A percentile compares a stretch with the other conserved stretches of the same genome.
Evolutionary conservation across 2,113 vertebrate species (phyloP).

Genomic region (Pollimyrus isidori): DNA sequence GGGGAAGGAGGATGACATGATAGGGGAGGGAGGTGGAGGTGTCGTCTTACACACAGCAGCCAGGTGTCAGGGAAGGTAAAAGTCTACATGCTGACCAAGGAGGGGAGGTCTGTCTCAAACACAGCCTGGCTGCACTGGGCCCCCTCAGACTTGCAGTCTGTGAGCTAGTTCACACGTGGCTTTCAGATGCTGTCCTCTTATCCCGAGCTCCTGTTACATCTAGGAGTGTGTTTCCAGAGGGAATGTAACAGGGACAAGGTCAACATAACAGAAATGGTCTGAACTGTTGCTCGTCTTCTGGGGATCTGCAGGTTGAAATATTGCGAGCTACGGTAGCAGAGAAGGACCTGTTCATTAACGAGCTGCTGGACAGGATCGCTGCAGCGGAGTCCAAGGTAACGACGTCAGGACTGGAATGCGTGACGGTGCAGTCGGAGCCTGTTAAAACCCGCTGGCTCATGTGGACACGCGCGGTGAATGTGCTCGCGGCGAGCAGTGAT

Average conservation of each 20-base stretch:
- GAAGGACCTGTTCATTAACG: constrained; percentile 90
- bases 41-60: background rate
- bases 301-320: constrained; percentile 68
- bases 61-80: background rate
- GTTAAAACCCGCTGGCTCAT: background rate
- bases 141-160: background rate
- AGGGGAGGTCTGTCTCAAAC: background rate
- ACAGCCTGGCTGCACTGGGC: background rate
- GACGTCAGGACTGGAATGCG: background rate
- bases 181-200: background rate
- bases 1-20: background rate
- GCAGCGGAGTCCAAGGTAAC: constrained; percentile 96
- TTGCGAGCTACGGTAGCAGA: constrained; percentile 80
- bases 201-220: background rate
- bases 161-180: background rate
- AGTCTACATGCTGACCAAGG: background rate
- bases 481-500: constrained; percentile 58
- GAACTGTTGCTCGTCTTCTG: background rate
- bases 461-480: background rate
- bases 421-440: background rate
- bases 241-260: background rate
- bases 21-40: background rate
- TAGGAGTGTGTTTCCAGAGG: background rate
- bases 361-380: constrained; percentile 90
- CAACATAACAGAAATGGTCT: background rate